These are phyloP conservation scores for Anhinga rufa DNA, from an alignment of 2,113 vertebrate genomes.

Conservation along the genomic window DNA sequence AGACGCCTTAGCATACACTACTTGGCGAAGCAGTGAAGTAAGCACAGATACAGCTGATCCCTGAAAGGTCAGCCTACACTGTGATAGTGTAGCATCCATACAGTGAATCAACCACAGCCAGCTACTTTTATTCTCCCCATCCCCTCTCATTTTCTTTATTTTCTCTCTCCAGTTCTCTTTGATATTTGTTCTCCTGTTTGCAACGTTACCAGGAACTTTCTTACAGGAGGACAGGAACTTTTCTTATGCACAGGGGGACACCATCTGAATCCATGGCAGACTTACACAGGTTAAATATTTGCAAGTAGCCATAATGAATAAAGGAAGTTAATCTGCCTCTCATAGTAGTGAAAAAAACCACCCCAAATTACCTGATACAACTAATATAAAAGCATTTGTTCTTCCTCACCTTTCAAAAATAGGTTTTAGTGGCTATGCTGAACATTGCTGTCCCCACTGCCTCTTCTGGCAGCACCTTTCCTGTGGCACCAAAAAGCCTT, in stretches of 20 bases:
- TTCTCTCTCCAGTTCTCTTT: neutral
- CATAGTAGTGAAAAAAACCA: neutral
- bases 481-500: neutral
- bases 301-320: neutral
- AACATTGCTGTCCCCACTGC: too few species aligned
- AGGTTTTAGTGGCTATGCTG: neutral
- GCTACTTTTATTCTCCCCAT: neutral
- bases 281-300: neutral
- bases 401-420: neutral
- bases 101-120: neutral
- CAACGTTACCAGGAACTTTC: neutral
- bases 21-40: neutral
- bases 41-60: neutral
- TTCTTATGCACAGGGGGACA: neutral
- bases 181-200: neutral
- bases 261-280: neutral
- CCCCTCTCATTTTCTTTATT: neutral
- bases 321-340: neutral
- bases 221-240: neutral
- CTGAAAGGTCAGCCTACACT: neutral
- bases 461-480: neutral
- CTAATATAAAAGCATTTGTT: neutral
- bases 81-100: neutral
- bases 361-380: neutral
- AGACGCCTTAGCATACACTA: neutral